Conservation (phyloP, 2,888 invertebrate genomes). For the Polyommatus iphigenia region DNA sequence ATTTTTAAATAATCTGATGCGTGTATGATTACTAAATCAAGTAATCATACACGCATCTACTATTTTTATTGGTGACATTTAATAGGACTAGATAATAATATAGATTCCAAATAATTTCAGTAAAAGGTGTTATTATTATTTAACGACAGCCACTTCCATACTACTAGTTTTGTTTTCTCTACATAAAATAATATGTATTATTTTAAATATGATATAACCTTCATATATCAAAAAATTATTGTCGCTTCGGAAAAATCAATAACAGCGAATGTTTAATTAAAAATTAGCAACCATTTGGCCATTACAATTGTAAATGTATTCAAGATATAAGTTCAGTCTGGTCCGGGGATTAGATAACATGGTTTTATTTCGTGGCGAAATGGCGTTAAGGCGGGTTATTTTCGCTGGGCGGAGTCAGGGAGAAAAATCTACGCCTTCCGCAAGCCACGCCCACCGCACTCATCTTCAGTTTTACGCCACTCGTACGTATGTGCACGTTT, state of each 20-base stretch:
- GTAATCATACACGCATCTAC: no score
- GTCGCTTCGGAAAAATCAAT: not conserved
- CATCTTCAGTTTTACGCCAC: conserved; percentile 55
- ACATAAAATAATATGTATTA: no score
- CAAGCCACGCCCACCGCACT: conserved; percentile 66
- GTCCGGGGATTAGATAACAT: conserved; percentile 22
- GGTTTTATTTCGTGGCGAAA: conserved; percentile 47
- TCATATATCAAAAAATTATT: not conserved
- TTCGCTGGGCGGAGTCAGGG: conserved; percentile 70
- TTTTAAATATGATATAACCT: no score
- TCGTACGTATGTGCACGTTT: conserved; percentile 48
- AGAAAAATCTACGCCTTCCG: conserved; percentile 74
- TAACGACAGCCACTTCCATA: no score
- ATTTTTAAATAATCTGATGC: no score
- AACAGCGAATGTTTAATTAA: conserved; percentile 1
- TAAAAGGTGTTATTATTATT: no score
- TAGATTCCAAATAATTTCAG: no score
- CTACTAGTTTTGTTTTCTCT: no score
- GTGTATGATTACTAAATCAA: no score
- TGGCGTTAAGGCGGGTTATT: conserved; percentile 69
- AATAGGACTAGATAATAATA: no score
- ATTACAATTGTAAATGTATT: conserved; percentile 20
- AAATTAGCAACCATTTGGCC: not conserved
- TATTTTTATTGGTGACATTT: no score
- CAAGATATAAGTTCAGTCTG: conserved; percentile 20